Percentiles rank a stretch among this genome's conserved stretches.
Evolutionary conservation across 1,140 invertebrate species (phyloP).

Genomic region (Argopecten irradians): DNA sequence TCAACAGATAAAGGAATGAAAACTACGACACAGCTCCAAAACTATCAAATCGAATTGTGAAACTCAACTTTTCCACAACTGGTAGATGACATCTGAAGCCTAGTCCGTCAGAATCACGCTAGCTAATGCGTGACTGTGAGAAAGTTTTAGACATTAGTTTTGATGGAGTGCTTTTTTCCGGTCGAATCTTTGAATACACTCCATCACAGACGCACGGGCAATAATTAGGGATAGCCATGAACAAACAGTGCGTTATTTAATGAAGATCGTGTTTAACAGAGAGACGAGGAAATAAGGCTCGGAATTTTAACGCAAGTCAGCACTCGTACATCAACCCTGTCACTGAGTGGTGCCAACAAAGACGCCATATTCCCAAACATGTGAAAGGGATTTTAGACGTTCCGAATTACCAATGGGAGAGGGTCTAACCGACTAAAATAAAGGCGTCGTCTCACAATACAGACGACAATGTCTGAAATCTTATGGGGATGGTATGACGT

Average conservation of each 20-base stretch:
- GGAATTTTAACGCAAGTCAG: background rate
- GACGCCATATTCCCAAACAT: too few relatives aligned
- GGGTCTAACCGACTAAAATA: too few relatives aligned
- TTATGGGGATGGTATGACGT: too few relatives aligned
- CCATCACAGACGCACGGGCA: background rate
- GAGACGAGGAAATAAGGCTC: background rate
- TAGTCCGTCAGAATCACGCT: background rate
- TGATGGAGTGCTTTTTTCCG: background rate
- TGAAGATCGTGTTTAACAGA: background rate
- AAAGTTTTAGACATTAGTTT: background rate
- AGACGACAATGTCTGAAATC: too few relatives aligned
- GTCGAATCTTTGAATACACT: background rate
- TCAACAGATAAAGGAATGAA: too few relatives aligned
- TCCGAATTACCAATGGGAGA: too few relatives aligned
- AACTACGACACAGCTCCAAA: background rate
- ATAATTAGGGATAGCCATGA: background rate
- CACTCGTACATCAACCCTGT: background rate
- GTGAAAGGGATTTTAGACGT: too few relatives aligned
- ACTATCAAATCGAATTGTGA: background rate
- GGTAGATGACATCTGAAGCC: background rate
- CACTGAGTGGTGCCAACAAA: background rate
- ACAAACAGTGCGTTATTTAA: constrained; percentile 1
- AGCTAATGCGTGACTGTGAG: background rate
- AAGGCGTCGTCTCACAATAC: too few relatives aligned
- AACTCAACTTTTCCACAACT: too few relatives aligned